These are phyloP conservation scores for Taphrorychus bicolor DNA, from an alignment of 2,888 invertebrate species.

Conservation along the genomic window DNA sequence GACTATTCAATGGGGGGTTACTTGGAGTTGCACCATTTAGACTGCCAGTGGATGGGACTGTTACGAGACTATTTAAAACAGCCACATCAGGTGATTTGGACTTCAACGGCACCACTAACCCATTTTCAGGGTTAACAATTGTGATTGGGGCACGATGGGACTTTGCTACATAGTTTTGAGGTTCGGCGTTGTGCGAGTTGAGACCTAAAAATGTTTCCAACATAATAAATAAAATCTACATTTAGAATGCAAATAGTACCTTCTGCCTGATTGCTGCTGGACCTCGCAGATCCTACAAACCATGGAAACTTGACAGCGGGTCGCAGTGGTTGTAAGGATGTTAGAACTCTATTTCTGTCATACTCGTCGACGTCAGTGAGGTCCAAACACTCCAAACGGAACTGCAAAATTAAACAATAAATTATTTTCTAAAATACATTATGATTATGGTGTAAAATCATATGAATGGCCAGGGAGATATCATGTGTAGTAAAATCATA, in stretches of 20 bases:
- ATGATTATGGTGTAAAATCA: too few relatives aligned
- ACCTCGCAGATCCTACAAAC: slow-evolving; percentile 44
- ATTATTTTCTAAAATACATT: too few relatives aligned
- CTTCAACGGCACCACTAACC: too few relatives aligned
- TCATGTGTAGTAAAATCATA: too few relatives aligned
- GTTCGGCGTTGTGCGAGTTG: neutral
- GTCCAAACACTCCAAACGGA: slow-evolving; percentile 71
- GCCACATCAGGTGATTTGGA: too few relatives aligned
- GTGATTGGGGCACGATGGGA: slow-evolving; percentile 5
- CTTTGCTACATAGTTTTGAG: neutral
- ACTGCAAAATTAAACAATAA: slow-evolving; percentile 45
- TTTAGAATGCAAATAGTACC: too few relatives aligned
- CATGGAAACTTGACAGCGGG: slow-evolving; percentile 58
- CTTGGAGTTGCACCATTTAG: slow-evolving; percentile 11
- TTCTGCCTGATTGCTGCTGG: neutral
- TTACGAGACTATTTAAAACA: neutral
- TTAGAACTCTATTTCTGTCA: slow-evolving; percentile 69
- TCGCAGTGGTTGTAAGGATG: slow-evolving; percentile 64
- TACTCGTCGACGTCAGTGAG: slow-evolving; percentile 74
- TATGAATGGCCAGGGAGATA: too few relatives aligned
- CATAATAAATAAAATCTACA: too few relatives aligned
- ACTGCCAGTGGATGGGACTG: neutral
- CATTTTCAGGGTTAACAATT: slow-evolving; percentile 33
- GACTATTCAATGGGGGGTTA: slow-evolving; percentile 11
- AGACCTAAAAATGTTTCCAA: too few relatives aligned